Conservation (phyloP, 2,888 invertebrate genomes). For the Cybosia mesomella region DNA sequence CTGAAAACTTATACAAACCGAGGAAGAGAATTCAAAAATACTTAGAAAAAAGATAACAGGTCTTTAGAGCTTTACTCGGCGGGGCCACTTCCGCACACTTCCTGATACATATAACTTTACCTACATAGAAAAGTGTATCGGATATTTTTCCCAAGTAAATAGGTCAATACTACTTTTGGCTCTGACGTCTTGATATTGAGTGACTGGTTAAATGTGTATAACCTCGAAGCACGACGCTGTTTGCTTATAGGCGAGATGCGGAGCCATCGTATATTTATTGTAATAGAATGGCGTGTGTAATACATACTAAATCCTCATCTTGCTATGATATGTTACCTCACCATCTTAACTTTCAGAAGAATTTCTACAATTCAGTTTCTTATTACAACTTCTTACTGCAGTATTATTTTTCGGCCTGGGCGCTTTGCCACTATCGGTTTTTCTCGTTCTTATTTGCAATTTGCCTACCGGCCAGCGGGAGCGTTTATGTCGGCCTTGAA, state of each 20-base stretch:
- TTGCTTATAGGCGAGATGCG: constrained; percentile 12
- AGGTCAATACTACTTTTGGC: constrained; percentile 38
- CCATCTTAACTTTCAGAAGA: neutral
- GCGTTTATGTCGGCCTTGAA: too few species aligned
- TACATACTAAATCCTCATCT: neutral
- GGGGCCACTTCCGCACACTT: constrained; percentile 5
- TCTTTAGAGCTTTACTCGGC: neutral
- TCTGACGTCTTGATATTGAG: constrained; percentile 39
- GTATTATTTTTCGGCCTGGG: neutral
- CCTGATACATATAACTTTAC: neutral
- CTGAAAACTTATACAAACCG: neutral
- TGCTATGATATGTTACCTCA: neutral
- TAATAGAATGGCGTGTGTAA: neutral
- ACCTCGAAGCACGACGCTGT: constrained; percentile 14
- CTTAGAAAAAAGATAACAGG: neutral
- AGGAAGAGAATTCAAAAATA: neutral
- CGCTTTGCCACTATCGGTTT: neutral
- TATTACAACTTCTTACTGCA: neutral
- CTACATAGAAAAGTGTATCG: constrained; percentile 10
- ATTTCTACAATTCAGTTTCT: constrained; percentile 1
- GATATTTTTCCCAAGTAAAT: constrained; percentile 32
- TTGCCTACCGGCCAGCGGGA: too few species aligned
- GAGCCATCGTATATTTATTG: constrained; percentile 8
- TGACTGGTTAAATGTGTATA: constrained; percentile 31
- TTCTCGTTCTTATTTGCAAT: neutral